Evolutionary conservation across 2,797 vertebrate genomes (phyloP), one percentile per base, ranked within the genome.

Genomic region (Hephaestus fuliginosus): DNA sequence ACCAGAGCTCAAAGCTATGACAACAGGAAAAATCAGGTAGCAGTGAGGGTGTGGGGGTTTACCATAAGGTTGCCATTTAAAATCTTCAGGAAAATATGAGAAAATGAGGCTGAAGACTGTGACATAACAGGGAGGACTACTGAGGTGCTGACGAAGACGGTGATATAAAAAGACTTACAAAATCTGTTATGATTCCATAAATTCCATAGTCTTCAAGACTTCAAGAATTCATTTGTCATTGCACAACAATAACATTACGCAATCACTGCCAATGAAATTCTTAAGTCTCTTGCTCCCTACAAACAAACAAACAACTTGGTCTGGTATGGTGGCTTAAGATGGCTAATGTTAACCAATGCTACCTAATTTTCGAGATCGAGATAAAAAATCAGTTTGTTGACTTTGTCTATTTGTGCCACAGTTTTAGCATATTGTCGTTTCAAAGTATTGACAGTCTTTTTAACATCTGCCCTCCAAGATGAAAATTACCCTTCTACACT

Each of bases 1-100:
- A 78, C 51, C 57, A 56, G 22, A 41, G 70, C 77, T 78, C 75
- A 86, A 46, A 65, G 77, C 68, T 22, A 44, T 51, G 58, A 69
- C 73, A 48, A 73, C 65, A 49, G 46, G 61, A 69, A 25, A 25
- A 6, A 65, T 17, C 14, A 74, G 20, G 49, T 58, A 72, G 20
- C 63, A 48, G 41, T 33, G 48, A 39, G 62, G 7, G 39, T n/a
- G 36, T 14, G 49, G 22, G 3, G n/a, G 8, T 46, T n/a, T 57
- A 36, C 25, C 71, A 43, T 55, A 8, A 56, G 25, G 20, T 20
- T 62, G 10, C 2, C 28, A 60, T 75, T 71, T 75, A 5, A 48
- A 44, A 61, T 56, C 11, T 46, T 0, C 9, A 46, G 25, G n/a
- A 68, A 56, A 71, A 46, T 33, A 8, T 41, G n/a, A 15, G 36